A percentile compares a stretch with the other conserved stretches of the same genome.
These are phyloP conservation scores for Paradisaea rubra DNA, from an alignment of 2,113 vertebrate species.

Conservation along the genomic window DNA sequence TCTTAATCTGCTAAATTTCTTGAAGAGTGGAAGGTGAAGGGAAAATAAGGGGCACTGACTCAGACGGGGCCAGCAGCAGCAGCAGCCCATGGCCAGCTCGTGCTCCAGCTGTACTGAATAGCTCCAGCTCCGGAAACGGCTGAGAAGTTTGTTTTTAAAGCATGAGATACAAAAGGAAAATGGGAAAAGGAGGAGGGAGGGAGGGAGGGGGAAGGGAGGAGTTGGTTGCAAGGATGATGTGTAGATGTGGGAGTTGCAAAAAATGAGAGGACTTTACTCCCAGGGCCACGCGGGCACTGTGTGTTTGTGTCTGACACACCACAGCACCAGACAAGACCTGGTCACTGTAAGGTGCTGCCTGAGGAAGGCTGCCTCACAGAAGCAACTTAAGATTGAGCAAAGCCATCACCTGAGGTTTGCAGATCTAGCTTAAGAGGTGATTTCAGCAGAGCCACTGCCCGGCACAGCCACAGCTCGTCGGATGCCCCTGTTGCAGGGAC, in stretches of 20 bases:
- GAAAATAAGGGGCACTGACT: not conserved
- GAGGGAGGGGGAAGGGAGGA: not conserved
- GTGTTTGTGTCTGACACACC: not conserved
- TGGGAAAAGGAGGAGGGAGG: not conserved
- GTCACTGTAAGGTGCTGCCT: not conserved
- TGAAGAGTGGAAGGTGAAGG: not conserved
- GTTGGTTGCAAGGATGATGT: not conserved
- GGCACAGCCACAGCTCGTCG: fast-evolving
- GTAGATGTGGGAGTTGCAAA: not conserved
- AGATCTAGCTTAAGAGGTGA: not conserved
- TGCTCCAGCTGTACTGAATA: not conserved
- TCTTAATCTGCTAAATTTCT: not conserved
- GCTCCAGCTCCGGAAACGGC: not conserved
- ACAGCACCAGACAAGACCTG: not conserved
- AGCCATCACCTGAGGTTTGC: not conserved
- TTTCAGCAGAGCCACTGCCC: not conserved
- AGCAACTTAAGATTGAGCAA: not conserved
- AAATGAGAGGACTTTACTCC: not conserved
- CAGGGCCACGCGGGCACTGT: fast-evolving
- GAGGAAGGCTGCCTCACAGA: not conserved
- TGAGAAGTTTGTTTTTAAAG: not conserved
- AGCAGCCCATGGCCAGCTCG: not conserved
- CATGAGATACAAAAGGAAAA: not conserved
- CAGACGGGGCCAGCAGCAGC: not conserved
- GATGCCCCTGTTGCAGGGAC: not conserved